Percentiles rank a stretch among this genome's conserved stretches.
Evolutionary conservation across 2,797 vertebrate species (phyloP).

Genomic region (Aulostomus chinensis): DNA sequence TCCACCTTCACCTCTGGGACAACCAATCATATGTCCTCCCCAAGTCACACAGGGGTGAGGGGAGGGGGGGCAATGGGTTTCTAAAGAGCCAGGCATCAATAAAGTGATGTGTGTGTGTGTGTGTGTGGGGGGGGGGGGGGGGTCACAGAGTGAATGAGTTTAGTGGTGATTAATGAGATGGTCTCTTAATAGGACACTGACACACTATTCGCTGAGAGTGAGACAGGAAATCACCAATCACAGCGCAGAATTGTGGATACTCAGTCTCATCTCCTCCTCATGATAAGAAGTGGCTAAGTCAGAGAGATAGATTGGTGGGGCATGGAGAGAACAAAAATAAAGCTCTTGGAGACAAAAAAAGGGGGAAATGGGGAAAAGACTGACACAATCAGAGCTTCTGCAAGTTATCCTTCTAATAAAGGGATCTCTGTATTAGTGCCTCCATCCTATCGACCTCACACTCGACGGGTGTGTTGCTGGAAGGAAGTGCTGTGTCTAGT

Average conservation of each 20-base stretch:
- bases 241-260: slow-evolving; percentile 16
- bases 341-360: too few species aligned
- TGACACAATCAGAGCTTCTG: too few species aligned
- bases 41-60: slow-evolving; percentile 24
- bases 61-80: slow-evolving; percentile 18
- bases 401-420: too few species aligned
- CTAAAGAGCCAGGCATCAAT: slow-evolving; percentile 65
- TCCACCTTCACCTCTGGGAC: slow-evolving; percentile 53
- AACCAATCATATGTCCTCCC: slow-evolving; percentile 58
- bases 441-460: too few species aligned
- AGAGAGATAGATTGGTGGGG: too few species aligned
- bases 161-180: slow-evolving; percentile 65
- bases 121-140: too few species aligned
- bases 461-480: too few species aligned
- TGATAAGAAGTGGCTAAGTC: slow-evolving; percentile 14
- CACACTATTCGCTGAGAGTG: slow-evolving; percentile 50
- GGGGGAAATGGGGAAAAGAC: too few species aligned
- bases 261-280: slow-evolving; percentile 19
- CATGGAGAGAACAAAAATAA: too few species aligned
- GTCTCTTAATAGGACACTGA: slow-evolving; percentile 41
- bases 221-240: slow-evolving; percentile 38
- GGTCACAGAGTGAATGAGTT: slow-evolving; percentile 50
- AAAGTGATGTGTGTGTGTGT: too few species aligned
- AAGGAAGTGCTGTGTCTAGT: too few species aligned
- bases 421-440: too few species aligned